Evolutionary conservation across 2,797 vertebrate species (phyloP).

Genomic region (Helostoma temminkii): DNA sequence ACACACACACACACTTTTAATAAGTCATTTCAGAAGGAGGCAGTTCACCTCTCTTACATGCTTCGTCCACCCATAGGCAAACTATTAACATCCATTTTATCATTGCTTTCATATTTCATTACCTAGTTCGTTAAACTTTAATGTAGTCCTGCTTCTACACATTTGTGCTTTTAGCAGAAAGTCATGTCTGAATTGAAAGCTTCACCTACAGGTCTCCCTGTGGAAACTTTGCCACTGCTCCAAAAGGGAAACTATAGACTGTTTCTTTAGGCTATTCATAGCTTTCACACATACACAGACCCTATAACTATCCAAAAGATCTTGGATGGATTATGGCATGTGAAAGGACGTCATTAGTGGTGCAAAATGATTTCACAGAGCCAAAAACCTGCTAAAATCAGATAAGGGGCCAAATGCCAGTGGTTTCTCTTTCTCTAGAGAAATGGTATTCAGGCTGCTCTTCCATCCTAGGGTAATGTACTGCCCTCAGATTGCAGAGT

Average conservation of each 20-base stretch:
- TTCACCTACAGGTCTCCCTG: slow-evolving; percentile 20
- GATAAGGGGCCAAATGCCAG: slow-evolving; percentile 43
- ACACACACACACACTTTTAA: slow-evolving; percentile 25
- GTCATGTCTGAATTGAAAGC: slow-evolving; percentile 52
- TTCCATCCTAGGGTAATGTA: slow-evolving; percentile 61
- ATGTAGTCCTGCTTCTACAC: slow-evolving; percentile 48
- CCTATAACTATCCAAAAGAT: slow-evolving; percentile 21
- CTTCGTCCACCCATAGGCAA: slow-evolving; percentile 56
- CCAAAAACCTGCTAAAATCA: slow-evolving; percentile 60
- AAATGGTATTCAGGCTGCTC: slow-evolving; percentile 59
- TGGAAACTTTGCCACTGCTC: slow-evolving; percentile 15
- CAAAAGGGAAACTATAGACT: slow-evolving; percentile 11
- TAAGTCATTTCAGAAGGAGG: slow-evolving; percentile 20
- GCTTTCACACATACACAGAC: slow-evolving; percentile 1
- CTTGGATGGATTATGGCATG: slow-evolving; percentile 33
- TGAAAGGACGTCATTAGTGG: slow-evolving; percentile 49
- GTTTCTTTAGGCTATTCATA: slow-evolving; percentile 23
- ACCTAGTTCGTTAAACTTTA: slow-evolving; percentile 70
- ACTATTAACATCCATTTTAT: slow-evolving; percentile 75
- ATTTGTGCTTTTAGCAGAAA: slow-evolving; percentile 63
- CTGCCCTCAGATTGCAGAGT: slow-evolving; percentile 64
- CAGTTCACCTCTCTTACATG: slow-evolving; percentile 51
- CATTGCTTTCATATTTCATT: slow-evolving; percentile 74
- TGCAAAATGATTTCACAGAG: slow-evolving; percentile 53
- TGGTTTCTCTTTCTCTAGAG: slow-evolving; percentile 40